Evolutionary conservation across 2,797 vertebrate genomes (phyloP), one percentile per base, ranked within the genome.

Genomic region (Clamator glandarius): DNA sequence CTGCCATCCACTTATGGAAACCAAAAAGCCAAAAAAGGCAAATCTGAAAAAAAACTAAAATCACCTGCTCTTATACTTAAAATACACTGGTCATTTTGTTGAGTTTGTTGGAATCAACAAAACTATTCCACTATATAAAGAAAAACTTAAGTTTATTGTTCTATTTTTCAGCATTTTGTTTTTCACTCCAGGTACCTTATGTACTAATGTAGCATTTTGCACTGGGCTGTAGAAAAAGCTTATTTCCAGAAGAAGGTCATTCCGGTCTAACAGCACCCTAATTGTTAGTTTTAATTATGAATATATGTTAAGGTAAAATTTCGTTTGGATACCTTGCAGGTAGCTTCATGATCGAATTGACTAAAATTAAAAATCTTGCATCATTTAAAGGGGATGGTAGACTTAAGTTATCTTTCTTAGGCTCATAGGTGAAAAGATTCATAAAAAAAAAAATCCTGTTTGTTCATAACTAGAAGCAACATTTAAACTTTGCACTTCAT

Each of bases 121-220:
- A 92, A 86, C 31, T 77, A 75, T 21, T 91, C 35, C 66, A 69
- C 41, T 8, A 1, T 74, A 48, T 85, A 85, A 83, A 87, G 59
- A 75, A 89, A 82, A 85, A 33, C 8, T 36, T 62, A 52, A 29
- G 26, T 66, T 90, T 79, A 75, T 78, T 64, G 57, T 68, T 93
- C 75, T 84, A 26, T 33, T 93, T 92, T 83, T 55, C 59, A 92
- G 44, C n/a, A 14, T 73, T 92, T 84, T 68, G 9, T 57, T 89
- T 89, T 90, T 91, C 57, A 44, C 31, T 87, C 82, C 46, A 59
- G 84, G 29, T 66, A 84, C 46, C 23, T 89, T 79, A 11, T 24
- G 55, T 82, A 84, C 86, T 73, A 83, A 87, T 9, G 16, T 64
- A 94, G 24, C 15, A 66, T 93, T 94, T 95, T 95, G 82, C 92